A percentile compares a stretch with the other conserved stretches of the same genome.
Conservation (phyloP, 2,113 vertebrate species). For the Emydocephalus ijimae region DNA sequence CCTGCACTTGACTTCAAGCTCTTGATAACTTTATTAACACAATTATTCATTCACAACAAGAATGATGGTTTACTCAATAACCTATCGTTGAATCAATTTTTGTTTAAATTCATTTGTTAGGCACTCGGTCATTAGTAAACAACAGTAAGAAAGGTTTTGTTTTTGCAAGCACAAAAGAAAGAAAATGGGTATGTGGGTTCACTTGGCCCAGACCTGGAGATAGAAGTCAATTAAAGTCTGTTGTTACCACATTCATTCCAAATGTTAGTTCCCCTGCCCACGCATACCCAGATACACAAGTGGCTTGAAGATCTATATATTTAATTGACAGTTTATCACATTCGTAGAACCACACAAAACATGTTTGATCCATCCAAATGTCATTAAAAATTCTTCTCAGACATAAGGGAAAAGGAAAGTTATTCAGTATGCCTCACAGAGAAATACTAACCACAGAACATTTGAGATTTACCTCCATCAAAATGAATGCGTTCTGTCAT, state of each 20-base stretch:
- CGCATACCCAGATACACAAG: background rate
- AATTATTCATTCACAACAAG: too few species aligned
- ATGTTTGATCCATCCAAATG: conserved; percentile 2
- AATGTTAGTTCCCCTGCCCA: background rate
- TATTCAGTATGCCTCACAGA: background rate
- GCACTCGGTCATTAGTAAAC: background rate
- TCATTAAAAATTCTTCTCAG: conserved; percentile 5
- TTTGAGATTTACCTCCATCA: conserved; percentile 18
- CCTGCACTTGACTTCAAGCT: too few species aligned
- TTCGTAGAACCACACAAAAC: background rate
- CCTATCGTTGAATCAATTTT: background rate
- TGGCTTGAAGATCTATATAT: background rate
- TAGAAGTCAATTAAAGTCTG: background rate
- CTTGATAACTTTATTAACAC: too few species aligned
- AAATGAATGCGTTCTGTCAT: conserved; percentile 33
- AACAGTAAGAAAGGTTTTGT: background rate
- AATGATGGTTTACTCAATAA: background rate
- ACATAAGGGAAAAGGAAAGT: background rate
- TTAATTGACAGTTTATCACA: background rate
- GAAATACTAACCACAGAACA: conserved; percentile 14
- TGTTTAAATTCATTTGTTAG: background rate
- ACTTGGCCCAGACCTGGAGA: background rate
- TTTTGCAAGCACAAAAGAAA: background rate
- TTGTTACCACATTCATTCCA: background rate
- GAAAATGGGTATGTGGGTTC: background rate